A percentile compares a stretch with the other conserved stretches of the same genome.
phyloP scores from a whole-genome alignment of 2,113 vertebrate genomes.

The Corythornis madagascariensis region DNA sequence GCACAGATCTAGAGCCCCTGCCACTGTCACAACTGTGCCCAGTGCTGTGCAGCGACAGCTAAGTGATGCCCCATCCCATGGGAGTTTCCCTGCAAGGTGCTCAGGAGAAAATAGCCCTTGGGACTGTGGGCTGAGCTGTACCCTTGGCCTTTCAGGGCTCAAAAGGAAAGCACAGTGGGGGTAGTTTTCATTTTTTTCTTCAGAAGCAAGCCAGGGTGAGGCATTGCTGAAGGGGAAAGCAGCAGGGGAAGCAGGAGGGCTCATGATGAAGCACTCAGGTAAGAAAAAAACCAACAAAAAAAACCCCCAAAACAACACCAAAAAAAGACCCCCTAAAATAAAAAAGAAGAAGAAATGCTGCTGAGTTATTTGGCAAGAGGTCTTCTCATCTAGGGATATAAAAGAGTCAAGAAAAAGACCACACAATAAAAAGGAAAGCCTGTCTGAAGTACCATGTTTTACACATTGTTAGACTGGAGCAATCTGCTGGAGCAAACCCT shows the following conservation, averaged over 20 bases:
- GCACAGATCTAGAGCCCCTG: too few relatives aligned
- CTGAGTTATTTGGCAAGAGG: neutral
- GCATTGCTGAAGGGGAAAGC: neutral
- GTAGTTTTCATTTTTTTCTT: neutral
- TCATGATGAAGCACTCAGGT: neutral
- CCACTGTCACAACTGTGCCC: neutral
- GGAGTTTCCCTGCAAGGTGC: neutral
- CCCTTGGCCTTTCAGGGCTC: neutral
- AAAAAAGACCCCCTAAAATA: too few relatives aligned
- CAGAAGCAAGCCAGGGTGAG: neutral
- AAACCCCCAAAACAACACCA: neutral
- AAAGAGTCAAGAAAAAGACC: neutral
- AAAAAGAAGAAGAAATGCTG: neutral
- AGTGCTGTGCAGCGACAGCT: neutral
- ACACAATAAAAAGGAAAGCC: constrained; percentile 30
- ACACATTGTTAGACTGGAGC: neutral
- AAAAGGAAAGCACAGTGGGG: neutral
- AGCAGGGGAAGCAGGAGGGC: neutral
- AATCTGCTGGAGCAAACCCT: constrained; percentile 45
- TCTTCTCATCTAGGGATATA: neutral
- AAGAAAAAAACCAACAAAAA: neutral
- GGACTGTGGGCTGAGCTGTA: neutral
- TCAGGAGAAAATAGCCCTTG: neutral
- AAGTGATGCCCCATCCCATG: fast-evolving
- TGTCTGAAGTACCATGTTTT: constrained; percentile 43